phyloP scores from a whole-genome alignment of 2,797 vertebrate genomes.

The Philypnodon macrostomus region DNA sequence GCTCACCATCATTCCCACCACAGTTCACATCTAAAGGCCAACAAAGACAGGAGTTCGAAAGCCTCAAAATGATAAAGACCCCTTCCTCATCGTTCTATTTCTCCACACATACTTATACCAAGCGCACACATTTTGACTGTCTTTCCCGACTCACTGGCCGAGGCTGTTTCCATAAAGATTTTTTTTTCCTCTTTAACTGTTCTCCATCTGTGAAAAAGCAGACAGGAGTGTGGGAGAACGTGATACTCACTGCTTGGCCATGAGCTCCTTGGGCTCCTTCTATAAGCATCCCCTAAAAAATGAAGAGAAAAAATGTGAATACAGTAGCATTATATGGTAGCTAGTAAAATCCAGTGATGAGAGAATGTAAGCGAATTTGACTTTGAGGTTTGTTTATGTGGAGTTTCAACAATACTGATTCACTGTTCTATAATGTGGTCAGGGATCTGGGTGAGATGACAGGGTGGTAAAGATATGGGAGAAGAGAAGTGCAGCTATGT shows the following conservation, averaged over 20 bases:
- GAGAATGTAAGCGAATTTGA: no score
- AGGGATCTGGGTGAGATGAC: slow-evolving; percentile 20
- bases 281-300: slow-evolving; percentile 90
- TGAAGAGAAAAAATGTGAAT: slow-evolving; percentile 60
- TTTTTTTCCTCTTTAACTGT: slow-evolving; percentile 71
- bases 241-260: slow-evolving; percentile 88
- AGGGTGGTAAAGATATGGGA: slow-evolving; percentile 32
- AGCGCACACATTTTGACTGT: slow-evolving; percentile 41
- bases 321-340: slow-evolving; percentile 66
- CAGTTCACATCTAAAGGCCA: slow-evolving; percentile 43
- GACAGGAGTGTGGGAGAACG: slow-evolving; percentile 65
- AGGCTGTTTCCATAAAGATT: slow-evolving; percentile 24
- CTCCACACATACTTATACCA: slow-evolving; percentile 32
- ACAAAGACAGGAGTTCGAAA: slow-evolving; percentile 54
- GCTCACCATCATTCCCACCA: slow-evolving; percentile 56
- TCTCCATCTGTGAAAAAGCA: slow-evolving; percentile 70
- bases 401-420: slow-evolving; percentile 31
- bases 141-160: no score
- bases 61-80: slow-evolving; percentile 46
- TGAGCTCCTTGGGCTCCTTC: slow-evolving; percentile 91
- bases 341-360: slow-evolving; percentile 31
- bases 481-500: slow-evolving; percentile 35
- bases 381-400: slow-evolving; percentile 50
- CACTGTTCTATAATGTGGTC: slow-evolving; percentile 27
- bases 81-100: slow-evolving; percentile 12